Evolutionary conservation across 92 coral and sea anemone genomes (phyloP), one percentile per base, ranked within the genome.

Genomic region (Desmophyllum pertusum): DNA sequence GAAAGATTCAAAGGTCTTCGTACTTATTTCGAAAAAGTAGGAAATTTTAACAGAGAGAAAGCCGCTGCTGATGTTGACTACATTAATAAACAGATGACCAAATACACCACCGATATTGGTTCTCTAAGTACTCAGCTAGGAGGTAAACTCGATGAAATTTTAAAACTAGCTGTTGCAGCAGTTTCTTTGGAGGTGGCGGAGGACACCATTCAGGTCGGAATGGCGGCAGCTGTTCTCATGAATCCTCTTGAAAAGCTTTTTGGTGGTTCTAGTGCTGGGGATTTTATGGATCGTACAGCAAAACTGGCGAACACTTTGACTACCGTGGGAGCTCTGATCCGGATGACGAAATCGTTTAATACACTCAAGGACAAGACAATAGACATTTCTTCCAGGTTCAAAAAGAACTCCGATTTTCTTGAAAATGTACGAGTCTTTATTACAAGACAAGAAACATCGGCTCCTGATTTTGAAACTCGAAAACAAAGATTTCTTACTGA

Each of bases 1-100:
- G 81, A 80, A 3, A 41, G 90, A 46, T 86, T 86, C 81, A 33
- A 69, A 46, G 81, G 86, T 42, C 76, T 86, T 10, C 86, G 75
- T 4, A 80, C 85, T 2, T 86, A 86, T 48, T 86, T 86, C 46
- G 63, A 73, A 62, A 74, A 63, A 11, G 81, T 86, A 35, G 85
- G 73, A 45, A 10, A 43, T 18, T 86, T 86, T 69, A 80, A 80
- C 63, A 73, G 76, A 48, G 85, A 18, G 36, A 86, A 86, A 41
- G 48, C 86, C 31, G 38, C 64, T 13, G 86, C 86, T 46, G 90
- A 86, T 25, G 38, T 86, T 51, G 77, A 11, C 21, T 86, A 53
- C 18, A 73, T 73, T 7, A 73, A 63, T 33, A 41, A 37, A 36
- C 52, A 81, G 27, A 5, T 86, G 21, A 25, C 35, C 40, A 37